A percentile compares a stretch with the other conserved stretches of the same genome.
phyloP scores from a whole-genome alignment of 2,113 vertebrate species.

The Melozone crissalis region DNA sequence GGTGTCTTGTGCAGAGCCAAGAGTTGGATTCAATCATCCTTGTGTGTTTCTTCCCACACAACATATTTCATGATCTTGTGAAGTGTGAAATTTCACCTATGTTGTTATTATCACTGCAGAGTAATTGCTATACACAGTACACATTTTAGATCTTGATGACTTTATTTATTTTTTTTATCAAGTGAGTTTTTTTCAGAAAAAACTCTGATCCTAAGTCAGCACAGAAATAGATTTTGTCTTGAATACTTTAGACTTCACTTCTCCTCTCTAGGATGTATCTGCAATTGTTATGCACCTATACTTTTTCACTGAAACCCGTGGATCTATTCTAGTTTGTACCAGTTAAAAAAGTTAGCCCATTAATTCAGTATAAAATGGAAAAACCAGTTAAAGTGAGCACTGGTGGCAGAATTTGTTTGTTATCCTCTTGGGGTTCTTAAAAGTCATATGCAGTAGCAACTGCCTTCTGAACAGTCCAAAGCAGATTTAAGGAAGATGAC shows the following conservation, averaged over 20 bases:
- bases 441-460: background rate
- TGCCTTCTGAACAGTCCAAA: background rate
- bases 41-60: fast-evolving
- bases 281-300: background rate
- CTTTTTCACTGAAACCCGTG: background rate
- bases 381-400: background rate
- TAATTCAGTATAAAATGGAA: background rate
- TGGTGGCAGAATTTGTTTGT: background rate
- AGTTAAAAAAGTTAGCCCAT: background rate
- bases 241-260: background rate
- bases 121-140: background rate
- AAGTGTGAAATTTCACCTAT: background rate
- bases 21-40: background rate
- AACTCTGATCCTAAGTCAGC: background rate
- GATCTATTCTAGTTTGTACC: background rate
- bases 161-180: background rate
- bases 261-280: background rate
- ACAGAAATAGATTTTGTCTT: background rate
- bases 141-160: background rate
- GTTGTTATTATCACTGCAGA: background rate
- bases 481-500: background rate
- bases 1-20: background rate
- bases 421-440: background rate
- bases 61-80: background rate
- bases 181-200: background rate